These are phyloP conservation scores for Equus quagga DNA, from an alignment of 2,113 vertebrate species.

Conservation along the genomic window DNA sequence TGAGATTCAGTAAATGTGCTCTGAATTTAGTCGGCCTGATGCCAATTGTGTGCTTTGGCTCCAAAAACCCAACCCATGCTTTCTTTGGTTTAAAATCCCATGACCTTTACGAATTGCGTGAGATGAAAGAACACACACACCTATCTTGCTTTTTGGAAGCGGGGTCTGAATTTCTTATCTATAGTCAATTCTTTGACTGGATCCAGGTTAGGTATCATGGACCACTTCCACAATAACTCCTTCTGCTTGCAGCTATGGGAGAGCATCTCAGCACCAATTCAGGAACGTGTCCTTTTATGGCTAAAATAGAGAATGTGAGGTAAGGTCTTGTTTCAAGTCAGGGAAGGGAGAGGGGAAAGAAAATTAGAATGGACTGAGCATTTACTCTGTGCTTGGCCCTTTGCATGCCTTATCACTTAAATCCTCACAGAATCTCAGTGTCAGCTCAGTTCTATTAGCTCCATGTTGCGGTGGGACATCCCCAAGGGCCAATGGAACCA, in stretches of 20 bases:
- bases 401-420: background rate
- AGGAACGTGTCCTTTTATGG: background rate
- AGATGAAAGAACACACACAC: background rate
- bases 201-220: background rate
- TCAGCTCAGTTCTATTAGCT: background rate
- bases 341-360: background rate
- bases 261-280: background rate
- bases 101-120: background rate
- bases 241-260: background rate
- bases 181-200: background rate
- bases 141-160: background rate
- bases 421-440: background rate
- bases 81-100: background rate
- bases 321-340: background rate
- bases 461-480: background rate
- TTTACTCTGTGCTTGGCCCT: background rate
- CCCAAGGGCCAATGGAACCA: no score
- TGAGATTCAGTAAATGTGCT: background rate
- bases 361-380: background rate
- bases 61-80: background rate
- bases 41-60: background rate
- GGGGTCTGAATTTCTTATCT: background rate
- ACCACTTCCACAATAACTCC: background rate
- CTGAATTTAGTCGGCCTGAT: background rate
- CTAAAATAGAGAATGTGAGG: background rate